These are phyloP conservation scores for Lucifuga dentata DNA, from an alignment of 2,113 vertebrate genomes.

Conservation along the genomic window DNA sequence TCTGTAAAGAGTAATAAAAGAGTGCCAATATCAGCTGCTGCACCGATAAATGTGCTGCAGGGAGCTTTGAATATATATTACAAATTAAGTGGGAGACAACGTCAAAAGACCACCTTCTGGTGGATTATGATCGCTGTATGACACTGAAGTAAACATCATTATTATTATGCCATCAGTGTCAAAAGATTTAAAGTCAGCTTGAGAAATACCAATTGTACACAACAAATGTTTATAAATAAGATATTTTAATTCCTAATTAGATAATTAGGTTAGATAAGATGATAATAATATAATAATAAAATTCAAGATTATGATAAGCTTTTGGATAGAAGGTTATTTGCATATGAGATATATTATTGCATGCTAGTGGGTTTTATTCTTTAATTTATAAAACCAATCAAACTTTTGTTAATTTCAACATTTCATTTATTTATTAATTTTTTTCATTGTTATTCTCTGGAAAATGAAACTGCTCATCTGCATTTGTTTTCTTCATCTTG, in stretches of 20 bases:
- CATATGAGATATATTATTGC: slow-evolving; percentile 17
- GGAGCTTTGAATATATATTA: slow-evolving; percentile 75
- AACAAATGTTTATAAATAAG: slow-evolving; percentile 8
- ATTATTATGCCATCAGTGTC: slow-evolving; percentile 36
- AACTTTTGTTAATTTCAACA: no score
- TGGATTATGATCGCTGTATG: slow-evolving; percentile 47
- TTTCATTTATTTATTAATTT: slow-evolving; percentile 7
- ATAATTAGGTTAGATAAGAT: no score
- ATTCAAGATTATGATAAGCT: slow-evolving; percentile 29
- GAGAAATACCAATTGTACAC: background rate
- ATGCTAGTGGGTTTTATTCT: slow-evolving; percentile 30
- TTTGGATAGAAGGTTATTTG: slow-evolving; percentile 44
- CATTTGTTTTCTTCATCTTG: slow-evolving; percentile 37
- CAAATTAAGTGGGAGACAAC: slow-evolving; percentile 69
- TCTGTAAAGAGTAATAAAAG: slow-evolving; percentile 67
- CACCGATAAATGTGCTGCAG: slow-evolving; percentile 60
- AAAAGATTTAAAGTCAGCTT: background rate
- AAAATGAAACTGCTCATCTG: slow-evolving; percentile 7
- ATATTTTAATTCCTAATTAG: slow-evolving; percentile 10
- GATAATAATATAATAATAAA: no score
- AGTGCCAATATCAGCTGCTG: slow-evolving; percentile 57
- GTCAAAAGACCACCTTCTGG: slow-evolving; percentile 49
- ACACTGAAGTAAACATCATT: slow-evolving; percentile 31
- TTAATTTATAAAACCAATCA: slow-evolving; percentile 24
- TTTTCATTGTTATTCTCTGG: slow-evolving; percentile 10